A percentile compares a stretch with the other conserved stretches of the same genome.
Evolutionary conservation across 2,113 vertebrate species (phyloP).

Genomic region (Pterocles gutturalis): DNA sequence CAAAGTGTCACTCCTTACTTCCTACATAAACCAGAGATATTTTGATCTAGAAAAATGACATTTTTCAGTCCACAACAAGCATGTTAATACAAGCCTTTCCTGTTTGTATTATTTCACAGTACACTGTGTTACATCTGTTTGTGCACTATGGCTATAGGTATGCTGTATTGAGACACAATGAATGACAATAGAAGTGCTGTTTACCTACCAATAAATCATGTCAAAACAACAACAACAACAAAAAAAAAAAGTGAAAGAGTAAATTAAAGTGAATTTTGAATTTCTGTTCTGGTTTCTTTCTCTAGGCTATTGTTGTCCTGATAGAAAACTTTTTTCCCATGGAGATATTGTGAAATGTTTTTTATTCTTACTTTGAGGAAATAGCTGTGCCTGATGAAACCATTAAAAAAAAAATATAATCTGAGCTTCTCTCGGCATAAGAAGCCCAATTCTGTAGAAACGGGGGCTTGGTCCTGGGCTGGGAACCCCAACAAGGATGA

Average conservation of each 20-base stretch:
- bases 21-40: background rate
- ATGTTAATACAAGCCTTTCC: background rate
- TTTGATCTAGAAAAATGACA: background rate
- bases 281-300: background rate
- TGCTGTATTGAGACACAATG: accelerated
- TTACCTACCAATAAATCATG: background rate
- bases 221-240: background rate
- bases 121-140: background rate
- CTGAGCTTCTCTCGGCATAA: background rate
- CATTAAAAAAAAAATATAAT: background rate
- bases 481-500: background rate
- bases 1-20: background rate
- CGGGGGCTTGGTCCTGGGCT: accelerated
- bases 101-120: background rate
- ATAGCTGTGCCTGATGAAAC: background rate
- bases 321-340: background rate
- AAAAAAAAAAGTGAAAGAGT: background rate
- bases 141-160: accelerated
- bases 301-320: background rate
- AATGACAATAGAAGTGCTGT: background rate
- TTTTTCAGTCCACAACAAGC: background rate
- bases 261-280: background rate
- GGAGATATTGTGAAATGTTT: background rate
- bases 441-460: background rate
- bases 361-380: background rate